phyloP scores from a whole-genome alignment of 2,888 invertebrate species.

The Tribolium freemani region DNA sequence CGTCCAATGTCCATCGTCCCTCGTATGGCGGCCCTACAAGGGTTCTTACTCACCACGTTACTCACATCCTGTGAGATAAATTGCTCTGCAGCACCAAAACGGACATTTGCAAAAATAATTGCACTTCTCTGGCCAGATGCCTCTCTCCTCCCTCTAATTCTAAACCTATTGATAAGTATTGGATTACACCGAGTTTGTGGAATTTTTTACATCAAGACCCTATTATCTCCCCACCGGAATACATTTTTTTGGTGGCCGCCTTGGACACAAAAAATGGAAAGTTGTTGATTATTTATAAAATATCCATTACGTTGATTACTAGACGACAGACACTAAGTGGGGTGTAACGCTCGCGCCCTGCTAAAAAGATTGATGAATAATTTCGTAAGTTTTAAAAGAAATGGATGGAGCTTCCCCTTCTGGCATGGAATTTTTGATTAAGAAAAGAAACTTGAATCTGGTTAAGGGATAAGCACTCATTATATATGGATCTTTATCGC shows the following conservation, averaged over 20 bases:
- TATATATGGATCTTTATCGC: constrained; percentile 41
- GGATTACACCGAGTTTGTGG: constrained; percentile 47
- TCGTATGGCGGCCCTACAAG: constrained; percentile 48
- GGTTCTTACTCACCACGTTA: constrained; percentile 37
- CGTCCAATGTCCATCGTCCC: constrained; percentile 61
- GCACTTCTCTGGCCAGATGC: constrained; percentile 47
- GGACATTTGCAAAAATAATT: constrained; percentile 50
- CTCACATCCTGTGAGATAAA: constrained; percentile 37
- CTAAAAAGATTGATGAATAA: constrained; percentile 61
- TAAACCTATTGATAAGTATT: constrained; percentile 53
- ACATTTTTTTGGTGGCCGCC: neutral
- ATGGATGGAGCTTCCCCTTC: constrained; percentile 51
- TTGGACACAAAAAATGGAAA: constrained; percentile 10
- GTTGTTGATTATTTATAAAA: constrained; percentile 46
- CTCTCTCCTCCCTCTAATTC: constrained; percentile 37
- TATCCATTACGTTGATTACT: constrained; percentile 45
- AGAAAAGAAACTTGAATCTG: constrained; percentile 36
- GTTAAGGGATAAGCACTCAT: constrained; percentile 39
- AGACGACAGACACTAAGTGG: constrained; percentile 43
- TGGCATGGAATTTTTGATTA: constrained; percentile 50
- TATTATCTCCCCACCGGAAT: neutral
- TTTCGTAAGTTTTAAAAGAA: constrained; percentile 60
- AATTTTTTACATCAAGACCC: constrained; percentile 9
- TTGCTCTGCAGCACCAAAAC: constrained; percentile 39
- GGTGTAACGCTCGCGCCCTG: constrained; percentile 38